phyloP scores from a whole-genome alignment of 2,113 vertebrate genomes.

The Corythaixoides concolor region DNA sequence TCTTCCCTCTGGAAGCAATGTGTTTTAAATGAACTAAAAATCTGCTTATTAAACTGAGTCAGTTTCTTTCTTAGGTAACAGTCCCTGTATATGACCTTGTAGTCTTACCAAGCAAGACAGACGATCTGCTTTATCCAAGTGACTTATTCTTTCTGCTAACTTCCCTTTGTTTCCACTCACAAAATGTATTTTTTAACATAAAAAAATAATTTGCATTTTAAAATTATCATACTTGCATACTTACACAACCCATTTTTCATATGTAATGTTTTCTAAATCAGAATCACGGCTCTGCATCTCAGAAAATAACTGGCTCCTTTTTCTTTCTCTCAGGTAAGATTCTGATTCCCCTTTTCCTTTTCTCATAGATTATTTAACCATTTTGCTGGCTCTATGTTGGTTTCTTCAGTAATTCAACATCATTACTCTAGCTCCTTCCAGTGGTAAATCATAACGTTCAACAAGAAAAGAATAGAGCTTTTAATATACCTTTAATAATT shows the following conservation, averaged over 20 bases:
- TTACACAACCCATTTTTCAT: conserved; percentile 30
- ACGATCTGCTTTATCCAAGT: background rate
- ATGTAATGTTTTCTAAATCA: conserved; percentile 26
- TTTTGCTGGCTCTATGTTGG: background rate
- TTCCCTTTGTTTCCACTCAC: conserved; percentile 16
- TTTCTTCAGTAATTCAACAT: conserved; percentile 58
- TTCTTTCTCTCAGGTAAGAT: conserved; percentile 7
- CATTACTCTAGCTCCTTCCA: conserved; percentile 82
- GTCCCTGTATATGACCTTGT: background rate
- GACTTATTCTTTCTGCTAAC: conserved; percentile 19
- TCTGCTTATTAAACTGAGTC: background rate
- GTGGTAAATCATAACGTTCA: conserved; percentile 72
- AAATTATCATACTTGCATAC: conserved; percentile 63
- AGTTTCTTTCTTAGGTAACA: background rate
- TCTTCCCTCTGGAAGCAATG: background rate
- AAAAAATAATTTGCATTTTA: conserved; percentile 57
- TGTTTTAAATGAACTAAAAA: background rate
- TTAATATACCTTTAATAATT: conserved; percentile 22
- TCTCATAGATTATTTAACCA: conserved; percentile 50
- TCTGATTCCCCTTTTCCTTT: background rate
- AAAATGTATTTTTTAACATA: conserved; percentile 55
- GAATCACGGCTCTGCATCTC: conserved; percentile 3
- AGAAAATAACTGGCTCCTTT: conserved; percentile 11
- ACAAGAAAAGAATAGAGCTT: background rate
- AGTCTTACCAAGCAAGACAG: background rate